Evolutionary conservation across 1,140 invertebrate species (phyloP).

Genomic region (Lethrus apterus): DNA sequence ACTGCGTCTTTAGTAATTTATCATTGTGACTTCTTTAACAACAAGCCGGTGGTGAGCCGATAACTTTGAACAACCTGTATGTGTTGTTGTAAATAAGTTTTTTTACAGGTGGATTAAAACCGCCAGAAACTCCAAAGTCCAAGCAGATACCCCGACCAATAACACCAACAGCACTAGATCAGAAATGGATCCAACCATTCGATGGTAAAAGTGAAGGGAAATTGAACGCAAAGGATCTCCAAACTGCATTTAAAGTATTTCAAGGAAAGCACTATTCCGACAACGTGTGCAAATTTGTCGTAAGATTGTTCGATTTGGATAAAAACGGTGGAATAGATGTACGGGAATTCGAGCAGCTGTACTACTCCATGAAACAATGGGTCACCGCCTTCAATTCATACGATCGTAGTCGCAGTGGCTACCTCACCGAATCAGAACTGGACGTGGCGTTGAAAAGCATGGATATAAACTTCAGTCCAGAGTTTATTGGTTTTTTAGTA

Average conservation of each 20-base stretch:
- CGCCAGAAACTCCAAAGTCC: background rate
- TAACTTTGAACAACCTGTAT: too few species aligned
- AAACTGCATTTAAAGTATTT: conserved; percentile 32
- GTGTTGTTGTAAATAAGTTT: too few species aligned
- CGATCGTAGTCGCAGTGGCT: conserved; percentile 29
- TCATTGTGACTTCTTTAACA: too few species aligned
- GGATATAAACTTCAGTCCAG: conserved; percentile 33
- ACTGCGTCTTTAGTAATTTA: too few species aligned
- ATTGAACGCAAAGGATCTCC: conserved; percentile 31
- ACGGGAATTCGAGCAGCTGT: conserved; percentile 34
- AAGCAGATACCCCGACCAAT: conserved; percentile 13
- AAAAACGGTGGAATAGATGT: conserved; percentile 35
- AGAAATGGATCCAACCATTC: conserved; percentile 21
- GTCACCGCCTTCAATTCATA: conserved; percentile 32
- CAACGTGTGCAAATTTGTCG: conserved; percentile 34
- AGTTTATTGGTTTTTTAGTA: conserved; percentile 34
- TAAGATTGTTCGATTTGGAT: conserved; percentile 36
- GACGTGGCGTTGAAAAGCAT: conserved; percentile 31
- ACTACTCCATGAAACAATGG: conserved; percentile 35
- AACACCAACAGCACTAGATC: conserved; percentile 8
- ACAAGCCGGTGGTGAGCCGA: too few species aligned
- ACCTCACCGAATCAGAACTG: conserved; percentile 29
- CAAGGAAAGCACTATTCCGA: conserved; percentile 35
- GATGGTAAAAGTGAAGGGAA: conserved; percentile 28
- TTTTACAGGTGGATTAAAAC: too few species aligned